These are phyloP conservation scores for Cryptus armator DNA, from an alignment of 2,888 invertebrate species.

Conservation along the genomic window DNA sequence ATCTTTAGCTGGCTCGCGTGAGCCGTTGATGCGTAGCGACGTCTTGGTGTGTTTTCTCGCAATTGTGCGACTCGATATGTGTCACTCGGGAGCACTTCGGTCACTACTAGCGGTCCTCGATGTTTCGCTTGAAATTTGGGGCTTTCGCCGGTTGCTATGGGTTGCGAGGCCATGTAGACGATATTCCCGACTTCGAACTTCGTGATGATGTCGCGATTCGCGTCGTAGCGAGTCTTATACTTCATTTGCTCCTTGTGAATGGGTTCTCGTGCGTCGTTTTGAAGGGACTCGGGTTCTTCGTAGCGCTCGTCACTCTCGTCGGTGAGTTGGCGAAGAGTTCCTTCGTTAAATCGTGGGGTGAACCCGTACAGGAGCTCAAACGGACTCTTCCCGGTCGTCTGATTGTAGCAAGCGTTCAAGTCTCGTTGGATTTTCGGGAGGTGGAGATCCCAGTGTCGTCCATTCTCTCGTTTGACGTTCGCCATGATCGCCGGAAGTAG, in stretches of 20 bases:
- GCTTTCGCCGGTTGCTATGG: conserved; percentile 38
- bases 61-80: background rate
- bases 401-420: conserved; percentile 59
- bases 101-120: background rate
- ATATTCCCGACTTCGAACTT: conserved; percentile 47
- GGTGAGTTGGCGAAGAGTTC: conserved; percentile 13
- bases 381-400: conserved; percentile 63
- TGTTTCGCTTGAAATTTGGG: conserved; percentile 37
- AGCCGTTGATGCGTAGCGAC: background rate
- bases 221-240: conserved; percentile 39
- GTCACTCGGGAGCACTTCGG: background rate
- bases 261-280: conserved; percentile 26
- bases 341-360: conserved; percentile 16
- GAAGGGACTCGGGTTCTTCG: background rate
- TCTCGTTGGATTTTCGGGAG: conserved; percentile 64
- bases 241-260: background rate
- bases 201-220: background rate
- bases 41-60: background rate
- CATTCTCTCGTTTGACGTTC: conserved; percentile 11
- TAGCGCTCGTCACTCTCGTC: conserved; percentile 8
- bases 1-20: background rate
- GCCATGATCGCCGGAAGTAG: conserved; percentile 33
- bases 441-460: conserved; percentile 35
- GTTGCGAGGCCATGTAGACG: conserved; percentile 28
- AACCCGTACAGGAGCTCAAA: conserved; percentile 66